Conservation (phyloP, 1,140 invertebrate species). For the Cyclargus thomasi region DNA sequence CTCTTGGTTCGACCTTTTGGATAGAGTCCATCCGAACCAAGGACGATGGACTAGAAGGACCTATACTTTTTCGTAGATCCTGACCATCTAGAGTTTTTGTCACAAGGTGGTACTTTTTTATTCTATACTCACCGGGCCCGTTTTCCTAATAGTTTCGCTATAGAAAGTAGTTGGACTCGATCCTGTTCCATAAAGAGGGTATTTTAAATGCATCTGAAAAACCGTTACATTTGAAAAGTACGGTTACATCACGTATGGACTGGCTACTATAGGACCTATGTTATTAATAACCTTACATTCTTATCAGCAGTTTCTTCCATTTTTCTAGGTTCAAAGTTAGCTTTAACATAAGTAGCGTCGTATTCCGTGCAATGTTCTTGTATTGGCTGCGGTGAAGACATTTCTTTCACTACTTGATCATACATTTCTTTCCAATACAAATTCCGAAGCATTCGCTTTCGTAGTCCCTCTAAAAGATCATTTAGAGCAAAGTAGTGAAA, state of each 20-base stretch:
- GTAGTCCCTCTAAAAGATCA: constrained; percentile 45
- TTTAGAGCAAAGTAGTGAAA: background rate
- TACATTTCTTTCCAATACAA: constrained; percentile 72
- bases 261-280: too few species aligned
- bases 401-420: constrained; percentile 61
- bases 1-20: too few species aligned
- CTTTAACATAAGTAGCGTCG: constrained; percentile 58
- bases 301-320: constrained; percentile 57
- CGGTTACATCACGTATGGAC: background rate
- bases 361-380: constrained; percentile 62
- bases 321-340: constrained; percentile 57
- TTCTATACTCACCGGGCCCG: constrained; percentile 55
- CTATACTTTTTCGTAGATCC: too few species aligned
- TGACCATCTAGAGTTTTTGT: too few species aligned
- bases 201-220: constrained; percentile 62
- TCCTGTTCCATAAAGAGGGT: constrained; percentile 66
- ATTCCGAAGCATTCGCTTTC: constrained; percentile 63
- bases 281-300: constrained; percentile 39
- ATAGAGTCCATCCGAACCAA: too few species aligned
- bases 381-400: constrained; percentile 46
- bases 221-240: constrained; percentile 4
- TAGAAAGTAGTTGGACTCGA: constrained; percentile 67
- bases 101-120: too few species aligned
- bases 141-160: constrained; percentile 56
- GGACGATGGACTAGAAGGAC: too few species aligned